Percentiles rank a stretch among this genome's conserved stretches.
phyloP scores from a whole-genome alignment of 1,140 invertebrate species.

The Drosophila erecta region DNA sequence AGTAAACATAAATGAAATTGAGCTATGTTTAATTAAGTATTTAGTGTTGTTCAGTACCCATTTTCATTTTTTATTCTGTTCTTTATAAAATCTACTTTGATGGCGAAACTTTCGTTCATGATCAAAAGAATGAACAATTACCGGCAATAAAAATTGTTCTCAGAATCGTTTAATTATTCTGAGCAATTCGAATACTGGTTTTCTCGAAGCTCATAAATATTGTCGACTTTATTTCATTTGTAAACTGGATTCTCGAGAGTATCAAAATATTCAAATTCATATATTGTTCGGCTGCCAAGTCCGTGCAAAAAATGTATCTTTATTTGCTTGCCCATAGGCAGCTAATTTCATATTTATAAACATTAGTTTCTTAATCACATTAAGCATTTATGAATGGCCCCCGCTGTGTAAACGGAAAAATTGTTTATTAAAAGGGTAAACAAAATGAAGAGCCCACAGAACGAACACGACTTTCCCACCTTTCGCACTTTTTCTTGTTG shows the following conservation, averaged over 20 bases:
- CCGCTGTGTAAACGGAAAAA: slow-evolving; percentile 44
- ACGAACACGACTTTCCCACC: neutral
- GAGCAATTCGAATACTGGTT: slow-evolving; percentile 25
- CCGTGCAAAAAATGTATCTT: slow-evolving; percentile 45
- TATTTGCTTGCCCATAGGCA: slow-evolving; percentile 44
- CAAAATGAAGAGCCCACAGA: slow-evolving; percentile 36
- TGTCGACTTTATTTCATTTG: neutral
- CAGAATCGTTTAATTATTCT: slow-evolving; percentile 9
- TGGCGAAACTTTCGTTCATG: slow-evolving; percentile 20
- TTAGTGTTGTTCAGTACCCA: slow-evolving; percentile 17
- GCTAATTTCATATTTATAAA: slow-evolving; percentile 74
- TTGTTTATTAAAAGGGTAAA: slow-evolving; percentile 76
- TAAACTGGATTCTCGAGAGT: slow-evolving; percentile 31
- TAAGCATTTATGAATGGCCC: slow-evolving; percentile 53
- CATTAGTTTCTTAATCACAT: slow-evolving; percentile 37
- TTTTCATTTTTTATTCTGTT: slow-evolving; percentile 33
- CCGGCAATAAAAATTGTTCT: slow-evolving; percentile 25
- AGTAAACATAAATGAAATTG: slow-evolving; percentile 23
- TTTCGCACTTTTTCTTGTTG: slow-evolving; percentile 5
- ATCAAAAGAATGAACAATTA: slow-evolving; percentile 15
- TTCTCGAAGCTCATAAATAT: neutral
- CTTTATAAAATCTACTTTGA: slow-evolving; percentile 1
- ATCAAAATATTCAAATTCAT: slow-evolving; percentile 4
- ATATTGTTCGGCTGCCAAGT: slow-evolving; percentile 12
- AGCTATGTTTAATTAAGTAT: slow-evolving; percentile 44